Base-by-base conservation (phyloP, 2,888 invertebrate species). In the Lutraria lutraria region DNA sequence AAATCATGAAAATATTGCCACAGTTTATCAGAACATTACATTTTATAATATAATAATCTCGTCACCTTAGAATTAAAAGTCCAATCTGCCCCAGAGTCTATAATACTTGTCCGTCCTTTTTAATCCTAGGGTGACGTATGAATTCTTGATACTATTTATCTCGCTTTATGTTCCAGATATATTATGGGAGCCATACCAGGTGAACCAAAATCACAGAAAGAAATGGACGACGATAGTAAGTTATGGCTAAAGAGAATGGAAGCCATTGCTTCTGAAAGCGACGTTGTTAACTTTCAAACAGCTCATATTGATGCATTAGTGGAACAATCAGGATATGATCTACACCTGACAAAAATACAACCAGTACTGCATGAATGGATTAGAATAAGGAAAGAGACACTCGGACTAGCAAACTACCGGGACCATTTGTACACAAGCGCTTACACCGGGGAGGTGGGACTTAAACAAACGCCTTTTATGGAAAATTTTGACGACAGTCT, bases 401-500 rank as follows among this genome's bases (percentile, higher is more conserved):
- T n/a, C 21, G 82, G 82, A 13, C 21, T 82, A 10, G 56, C 31
- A 60, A 82, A 56, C 19, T 82, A 56, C 82, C 56, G 82, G 53
- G 56, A 82, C 19, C 10, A 82, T 3, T 25, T 54, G 29, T 56
- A 56, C 19, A 13, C 12, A 29, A 82, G 82, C 60, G 53, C 31
- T 54, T 56, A 31, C 16, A 56, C 82, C 1, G 82, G 82, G 8
- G 13, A 19, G 19, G 15, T 29, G 31, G 54, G 31, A 31, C 31
- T 56, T 2, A 60, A 82, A 60, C 82, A 82, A 31, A 82, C 13
- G 19, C 56, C 82, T 29, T 82, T 56, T 19, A 82, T 82, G 82
- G 16, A 82, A 19, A 82, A 82, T 34, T 82, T 53, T 29, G 60
- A 82, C 31, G 82, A 82, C 13, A 82, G 82, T 53, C 3, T 82